phyloP scores from a whole-genome alignment of 1,140 invertebrate genomes.

The Heliconius hermathena region DNA sequence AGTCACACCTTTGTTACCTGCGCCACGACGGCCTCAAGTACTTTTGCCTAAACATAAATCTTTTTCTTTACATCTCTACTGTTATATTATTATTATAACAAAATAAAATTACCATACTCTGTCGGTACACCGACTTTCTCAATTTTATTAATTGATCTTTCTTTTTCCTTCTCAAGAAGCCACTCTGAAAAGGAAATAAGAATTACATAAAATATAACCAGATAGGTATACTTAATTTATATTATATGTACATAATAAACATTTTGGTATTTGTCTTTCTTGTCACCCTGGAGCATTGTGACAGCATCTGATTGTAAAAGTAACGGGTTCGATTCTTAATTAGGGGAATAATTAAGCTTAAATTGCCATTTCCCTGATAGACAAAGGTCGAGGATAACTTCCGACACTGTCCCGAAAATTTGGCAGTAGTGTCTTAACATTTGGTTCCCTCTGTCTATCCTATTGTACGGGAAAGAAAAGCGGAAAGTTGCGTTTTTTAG shows the following conservation, averaged over 20 bases:
- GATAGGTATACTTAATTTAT: too few relatives aligned
- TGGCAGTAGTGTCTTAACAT: neutral
- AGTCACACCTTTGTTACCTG: too few relatives aligned
- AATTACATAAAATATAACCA: neutral
- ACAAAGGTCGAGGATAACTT: neutral
- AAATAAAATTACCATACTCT: constrained; percentile 29
- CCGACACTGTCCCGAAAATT: neutral
- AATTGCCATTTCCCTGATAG: neutral
- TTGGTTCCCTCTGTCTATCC: neutral
- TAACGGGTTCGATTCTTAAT: neutral
- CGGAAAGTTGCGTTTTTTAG: too few relatives aligned
- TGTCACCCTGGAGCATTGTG: too few relatives aligned
- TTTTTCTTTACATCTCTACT: neutral
- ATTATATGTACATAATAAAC: too few relatives aligned
- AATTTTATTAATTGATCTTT: constrained; percentile 21
- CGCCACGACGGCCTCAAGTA: too few relatives aligned
- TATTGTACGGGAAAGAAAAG: neutral
- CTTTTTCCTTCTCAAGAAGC: constrained; percentile 32
- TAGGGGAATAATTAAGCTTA: neutral
- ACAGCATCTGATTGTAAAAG: too few relatives aligned
- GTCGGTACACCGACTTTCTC: constrained; percentile 25
- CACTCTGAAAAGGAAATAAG: constrained; percentile 20
- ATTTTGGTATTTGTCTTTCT: too few relatives aligned
- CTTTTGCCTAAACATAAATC: too few relatives aligned
- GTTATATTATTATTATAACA: neutral